Base-by-base conservation (phyloP, 2,888 invertebrate species). In the Lithodes maja region DNA sequence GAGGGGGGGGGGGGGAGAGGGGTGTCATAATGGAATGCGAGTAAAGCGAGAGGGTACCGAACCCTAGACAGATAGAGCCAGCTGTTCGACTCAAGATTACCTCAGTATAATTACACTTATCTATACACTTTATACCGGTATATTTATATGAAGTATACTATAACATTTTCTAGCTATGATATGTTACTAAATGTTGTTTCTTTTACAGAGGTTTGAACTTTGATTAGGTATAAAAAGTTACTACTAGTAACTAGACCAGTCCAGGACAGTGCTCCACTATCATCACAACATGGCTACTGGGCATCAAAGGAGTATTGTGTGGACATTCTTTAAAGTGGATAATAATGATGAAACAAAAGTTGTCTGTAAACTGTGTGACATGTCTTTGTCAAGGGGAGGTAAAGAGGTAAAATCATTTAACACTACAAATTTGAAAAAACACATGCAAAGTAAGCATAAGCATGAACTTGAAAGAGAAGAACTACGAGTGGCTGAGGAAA, bases 301-400 rank as follows among this genome's bases (percentile, higher is more conserved):
- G n/a, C 78, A 78, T 52, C 17, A n/a, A 7, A 75, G 7, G 75
- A 75, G 75, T 78, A 53, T 53, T 78, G 78, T 78, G 50, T 53
- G 78, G 78, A 49, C 7, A 78, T 12, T 78, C 12, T 78, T 49
- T 5, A 49, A 17, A 52, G 78, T 78, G 78, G 3, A 3, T 49
- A 52, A 78, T 33, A 50, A 78, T 78, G 78, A 78, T 52, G 78
- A n/a, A 78, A n/a, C 78, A 52, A 78, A 78, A 50, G 78, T 52
- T 15, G 53, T 15, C 7, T 78, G 78, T n/a, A 78, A 49, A 49
- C 53, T 78, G 49, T 78, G 78, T 50, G 53, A 78, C 33, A 49
- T 49, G 2, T 71, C 71, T 52, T 78, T 78, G 53, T 78, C 78
- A 49, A 52, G 53, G 17, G 78, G 52, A 52, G 78, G 78, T 52